These are phyloP conservation scores for Atta colombica DNA, from an alignment of 1,140 invertebrate genomes.

Conservation along the genomic window DNA sequence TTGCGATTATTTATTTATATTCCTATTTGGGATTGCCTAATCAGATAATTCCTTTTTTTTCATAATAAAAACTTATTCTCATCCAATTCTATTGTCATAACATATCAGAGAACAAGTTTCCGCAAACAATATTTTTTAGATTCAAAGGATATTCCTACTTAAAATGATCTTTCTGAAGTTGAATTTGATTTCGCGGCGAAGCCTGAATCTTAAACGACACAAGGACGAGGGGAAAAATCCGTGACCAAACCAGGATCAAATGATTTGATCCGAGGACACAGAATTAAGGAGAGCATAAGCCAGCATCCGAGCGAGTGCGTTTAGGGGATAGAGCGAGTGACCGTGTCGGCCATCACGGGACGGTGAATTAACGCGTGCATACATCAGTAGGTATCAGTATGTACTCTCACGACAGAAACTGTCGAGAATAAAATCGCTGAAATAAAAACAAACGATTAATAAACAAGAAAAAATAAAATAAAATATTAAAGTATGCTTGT, in stretches of 20 bases:
- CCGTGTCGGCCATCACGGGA: conserved; percentile 39
- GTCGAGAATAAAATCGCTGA: background rate
- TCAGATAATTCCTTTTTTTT: background rate
- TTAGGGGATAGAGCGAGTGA: conserved; percentile 49
- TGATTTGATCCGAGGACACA: conserved; percentile 50
- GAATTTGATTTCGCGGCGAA: conserved; percentile 30
- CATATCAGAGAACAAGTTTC: conserved; percentile 2
- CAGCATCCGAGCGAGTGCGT: conserved; percentile 15
- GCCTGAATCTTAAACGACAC: conserved; percentile 46
- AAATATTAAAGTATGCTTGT: background rate
- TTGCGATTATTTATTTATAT: conserved; percentile 7
- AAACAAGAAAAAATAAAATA: background rate
- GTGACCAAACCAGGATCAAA: conserved; percentile 45
- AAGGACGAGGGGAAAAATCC: background rate
- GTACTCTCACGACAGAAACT: background rate
- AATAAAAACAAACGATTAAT: background rate
- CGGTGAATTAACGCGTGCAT: conserved; percentile 56
- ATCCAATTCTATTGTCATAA: background rate
- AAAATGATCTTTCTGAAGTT: conserved; percentile 18
- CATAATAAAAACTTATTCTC: background rate
- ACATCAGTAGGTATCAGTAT: conserved; percentile 52
- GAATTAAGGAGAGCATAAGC: conserved; percentile 53
- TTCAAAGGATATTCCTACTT: conserved; percentile 48
- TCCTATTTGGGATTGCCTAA: conserved; percentile 7
- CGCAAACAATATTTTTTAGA: conserved; percentile 1